Evolutionary conservation across 2,113 vertebrate genomes (phyloP), one percentile per base, ranked within the genome.

Genomic region (Leptodactylus fuscus): DNA sequence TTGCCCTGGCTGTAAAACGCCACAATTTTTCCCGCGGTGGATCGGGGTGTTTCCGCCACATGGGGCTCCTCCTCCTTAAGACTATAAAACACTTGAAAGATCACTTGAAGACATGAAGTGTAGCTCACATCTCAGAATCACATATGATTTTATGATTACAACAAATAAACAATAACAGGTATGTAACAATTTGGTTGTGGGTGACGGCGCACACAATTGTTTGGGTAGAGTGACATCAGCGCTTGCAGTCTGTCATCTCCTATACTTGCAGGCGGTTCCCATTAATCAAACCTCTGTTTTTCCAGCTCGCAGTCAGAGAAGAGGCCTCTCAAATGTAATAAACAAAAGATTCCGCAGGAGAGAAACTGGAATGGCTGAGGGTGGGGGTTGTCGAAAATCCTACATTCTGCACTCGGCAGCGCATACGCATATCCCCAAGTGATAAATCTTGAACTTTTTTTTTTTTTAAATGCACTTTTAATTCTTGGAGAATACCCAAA

Each of bases 281-380:
- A 74, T 83, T 58, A 55, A 83, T 74, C 81, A 83, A 51, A 44
- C 13, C 67, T 44, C 24, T 70, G 18, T 55, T 73, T 58, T 73
- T 73, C 49, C 81, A 83, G 81, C 81, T 29, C 67, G 48, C 22
- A 58, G 34, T 55, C 55, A 58, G 34, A 73, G 69, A 74, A 73
- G 69, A 83, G 81, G 67, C 49, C 81, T 83, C 81, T 83, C 67
- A 44, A 55, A 73, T 83, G 81, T 36, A 83, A 83, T 83, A 83
- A 83, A 83, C 81, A 83, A 55, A 58, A 58, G 49, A 74, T 58
- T 73, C 34, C n/a, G 34, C 48, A 58, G 34, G 46, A 53, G 48
- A 81, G 58, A 81, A 62, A 81, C 55, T 55, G 46, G 11, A 49
- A 75, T n/a, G 16, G 29, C 49, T 6, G 24, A 15, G 34, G 51